Evolutionary conservation across 1,140 invertebrate species (phyloP).

Genomic region (Chironomus striatipennis): DNA sequence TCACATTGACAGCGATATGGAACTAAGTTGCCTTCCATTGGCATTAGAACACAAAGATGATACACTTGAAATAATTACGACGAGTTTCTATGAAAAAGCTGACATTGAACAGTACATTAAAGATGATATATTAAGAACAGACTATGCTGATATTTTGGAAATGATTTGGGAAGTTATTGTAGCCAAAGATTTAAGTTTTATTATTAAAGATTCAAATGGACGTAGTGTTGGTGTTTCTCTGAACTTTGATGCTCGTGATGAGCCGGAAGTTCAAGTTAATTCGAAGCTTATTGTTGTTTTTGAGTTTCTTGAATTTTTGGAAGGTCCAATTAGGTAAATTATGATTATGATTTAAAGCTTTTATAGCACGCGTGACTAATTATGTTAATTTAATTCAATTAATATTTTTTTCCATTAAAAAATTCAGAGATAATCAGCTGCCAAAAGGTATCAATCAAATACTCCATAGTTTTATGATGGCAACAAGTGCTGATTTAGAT

Average conservation of each 20-base stretch:
- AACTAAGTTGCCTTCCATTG: conserved; percentile 49
- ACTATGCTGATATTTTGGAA: conserved; percentile 58
- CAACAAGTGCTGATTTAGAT: conserved; percentile 52
- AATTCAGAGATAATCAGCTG: conserved; percentile 47
- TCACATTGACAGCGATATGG: conserved; percentile 33
- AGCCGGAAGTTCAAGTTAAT: conserved; percentile 58
- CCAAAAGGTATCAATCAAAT: conserved; percentile 59
- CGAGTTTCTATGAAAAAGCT: conserved; percentile 75
- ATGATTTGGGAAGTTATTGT: conserved; percentile 55
- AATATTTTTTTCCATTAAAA: conserved; percentile 22
- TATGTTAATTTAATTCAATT: not conserved
- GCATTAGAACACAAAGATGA: conserved; percentile 52
- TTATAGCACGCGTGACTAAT: no score
- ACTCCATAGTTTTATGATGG: conserved; percentile 81
- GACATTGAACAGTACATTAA: conserved; percentile 69
- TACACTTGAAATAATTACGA: conserved; percentile 59
- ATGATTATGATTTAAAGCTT: not conserved
- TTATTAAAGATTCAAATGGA: conserved; percentile 43
- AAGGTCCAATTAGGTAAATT: conserved; percentile 56
- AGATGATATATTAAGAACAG: conserved; percentile 49
- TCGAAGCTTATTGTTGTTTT: conserved; percentile 63
- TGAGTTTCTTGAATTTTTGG: conserved; percentile 67
- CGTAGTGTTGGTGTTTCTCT: conserved; percentile 53
- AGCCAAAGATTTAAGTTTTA: conserved; percentile 60
- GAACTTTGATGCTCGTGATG: conserved; percentile 70